These are phyloP conservation scores for Cetoscarus ocellatus DNA, from an alignment of 2,797 vertebrate species.

Conservation along the genomic window DNA sequence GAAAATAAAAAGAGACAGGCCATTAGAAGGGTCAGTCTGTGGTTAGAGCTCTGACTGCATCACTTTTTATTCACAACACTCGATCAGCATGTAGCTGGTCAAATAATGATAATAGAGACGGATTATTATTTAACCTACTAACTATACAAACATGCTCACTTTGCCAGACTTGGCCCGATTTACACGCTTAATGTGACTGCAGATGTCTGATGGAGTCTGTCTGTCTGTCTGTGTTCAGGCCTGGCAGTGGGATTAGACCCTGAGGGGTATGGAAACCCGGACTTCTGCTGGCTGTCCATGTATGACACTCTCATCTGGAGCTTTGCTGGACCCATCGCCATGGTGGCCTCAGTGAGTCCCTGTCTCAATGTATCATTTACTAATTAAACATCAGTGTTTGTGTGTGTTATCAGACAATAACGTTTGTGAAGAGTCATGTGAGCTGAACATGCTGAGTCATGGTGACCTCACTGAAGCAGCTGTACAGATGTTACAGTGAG, in stretches of 20 bases:
- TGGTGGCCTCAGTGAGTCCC: conserved; percentile 88
- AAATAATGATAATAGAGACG: too few species aligned
- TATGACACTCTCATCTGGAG: conserved; percentile 97
- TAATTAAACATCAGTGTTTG: background rate
- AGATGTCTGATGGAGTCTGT: background rate
- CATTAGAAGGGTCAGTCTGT: background rate
- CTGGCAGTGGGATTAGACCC: conserved; percentile 95
- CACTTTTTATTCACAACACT: too few species aligned
- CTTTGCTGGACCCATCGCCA: conserved; percentile 91
- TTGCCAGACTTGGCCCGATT: too few species aligned
- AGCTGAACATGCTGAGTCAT: conserved; percentile 1
- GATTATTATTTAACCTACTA: too few species aligned
- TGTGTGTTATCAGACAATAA: background rate
- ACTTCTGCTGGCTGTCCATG: conserved; percentile 97
- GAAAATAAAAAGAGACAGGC: too few species aligned
- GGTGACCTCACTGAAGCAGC: background rate
- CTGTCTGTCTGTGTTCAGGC: conserved; percentile 77
- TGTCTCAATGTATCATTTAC: too few species aligned
- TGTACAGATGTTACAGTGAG: background rate
- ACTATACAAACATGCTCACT: too few species aligned
- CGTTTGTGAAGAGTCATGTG: background rate
- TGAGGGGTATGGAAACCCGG: conserved; percentile 94
- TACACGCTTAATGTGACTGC: background rate
- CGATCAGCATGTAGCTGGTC: too few species aligned
- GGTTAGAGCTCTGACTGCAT: background rate